Base-by-base conservation (phyloP, 2,113 vertebrate species). In the Scomber japonicus region DNA sequence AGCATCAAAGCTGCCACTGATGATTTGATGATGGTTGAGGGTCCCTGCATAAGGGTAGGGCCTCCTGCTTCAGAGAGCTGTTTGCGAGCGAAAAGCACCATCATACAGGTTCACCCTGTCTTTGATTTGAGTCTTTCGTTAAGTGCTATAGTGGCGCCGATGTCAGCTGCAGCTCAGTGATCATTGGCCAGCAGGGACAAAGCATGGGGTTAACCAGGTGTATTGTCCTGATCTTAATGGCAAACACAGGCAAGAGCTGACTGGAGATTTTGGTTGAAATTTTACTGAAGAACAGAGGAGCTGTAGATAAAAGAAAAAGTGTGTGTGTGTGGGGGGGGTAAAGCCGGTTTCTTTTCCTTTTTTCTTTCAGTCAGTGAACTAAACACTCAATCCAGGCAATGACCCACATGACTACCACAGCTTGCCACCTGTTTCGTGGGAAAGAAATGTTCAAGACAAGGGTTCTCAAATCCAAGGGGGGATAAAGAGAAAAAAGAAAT, bases 1-100 rank as follows among this genome's bases (percentile, higher is more conserved):
- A 80, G 75, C 91, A 92, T 94, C 91, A 93, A 93, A 93, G 88
- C 63, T 19, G 3, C 62, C 65, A 45, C 55, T 70, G 89, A 85
- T 68, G 84, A 90, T 89, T 55, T 81, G 80, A 89, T 81, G 87
- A 84, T 87, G 90, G 83, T 71, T 78, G 87, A 83, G 78, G 66
- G 76, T 85, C 83, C 77, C 56, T 57, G 73, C 80, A 93, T 94
- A 55, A 82, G 88, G 91, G 92, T 87, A 91, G 75, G 82, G 83
- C 88, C 90, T 86, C 89, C 78, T 51, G 35, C 81, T 84, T 88
- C 78, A 87, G 54, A 87, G 60, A 77, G 48, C 19, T 64, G 70
- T 85, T 67, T 85, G 80, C 76, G 68, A 84, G 57, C n/a, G 30
- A 85, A 81, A 81, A 59, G 71, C 15, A 56, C 82, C 56, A 79